phyloP scores from a whole-genome alignment of 2,888 invertebrate genomes.

The Arrhopalites spinosus region DNA sequence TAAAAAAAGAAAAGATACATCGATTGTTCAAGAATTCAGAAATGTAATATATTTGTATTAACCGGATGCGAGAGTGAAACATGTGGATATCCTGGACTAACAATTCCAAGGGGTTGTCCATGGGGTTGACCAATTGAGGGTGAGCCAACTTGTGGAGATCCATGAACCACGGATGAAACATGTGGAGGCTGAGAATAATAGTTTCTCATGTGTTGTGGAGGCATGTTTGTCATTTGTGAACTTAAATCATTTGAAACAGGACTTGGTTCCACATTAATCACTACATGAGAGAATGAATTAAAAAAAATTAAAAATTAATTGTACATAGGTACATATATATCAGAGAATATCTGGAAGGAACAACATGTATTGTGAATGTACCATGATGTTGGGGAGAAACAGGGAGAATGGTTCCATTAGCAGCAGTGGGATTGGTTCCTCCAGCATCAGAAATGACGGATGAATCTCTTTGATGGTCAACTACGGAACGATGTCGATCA shows the following conservation, averaged over 20 bases:
- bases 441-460: slow-evolving; percentile 38
- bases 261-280: slow-evolving; percentile 21
- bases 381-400: slow-evolving; percentile 45
- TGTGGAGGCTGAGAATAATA: slow-evolving; percentile 33
- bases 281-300: background rate
- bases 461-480: slow-evolving; percentile 31
- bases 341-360: no score
- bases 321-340: no score
- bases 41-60: background rate
- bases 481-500: background rate
- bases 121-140: slow-evolving; percentile 25
- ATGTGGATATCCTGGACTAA: slow-evolving; percentile 42
- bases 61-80: slow-evolving; percentile 43
- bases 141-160: slow-evolving; percentile 26
- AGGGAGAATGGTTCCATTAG: slow-evolving; percentile 45
- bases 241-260: slow-evolving; percentile 17
- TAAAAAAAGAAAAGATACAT: no score
- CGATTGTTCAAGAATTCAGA: no score
- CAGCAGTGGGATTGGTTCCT: slow-evolving; percentile 27
- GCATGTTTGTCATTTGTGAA: slow-evolving; percentile 12
- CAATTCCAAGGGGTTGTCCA: slow-evolving; percentile 32
- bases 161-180: slow-evolving; percentile 31
- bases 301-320: background rate
- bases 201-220: slow-evolving; percentile 21
- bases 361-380: background rate